phyloP scores from a whole-genome alignment of 2,888 invertebrate species.

The Baccha elongata region DNA sequence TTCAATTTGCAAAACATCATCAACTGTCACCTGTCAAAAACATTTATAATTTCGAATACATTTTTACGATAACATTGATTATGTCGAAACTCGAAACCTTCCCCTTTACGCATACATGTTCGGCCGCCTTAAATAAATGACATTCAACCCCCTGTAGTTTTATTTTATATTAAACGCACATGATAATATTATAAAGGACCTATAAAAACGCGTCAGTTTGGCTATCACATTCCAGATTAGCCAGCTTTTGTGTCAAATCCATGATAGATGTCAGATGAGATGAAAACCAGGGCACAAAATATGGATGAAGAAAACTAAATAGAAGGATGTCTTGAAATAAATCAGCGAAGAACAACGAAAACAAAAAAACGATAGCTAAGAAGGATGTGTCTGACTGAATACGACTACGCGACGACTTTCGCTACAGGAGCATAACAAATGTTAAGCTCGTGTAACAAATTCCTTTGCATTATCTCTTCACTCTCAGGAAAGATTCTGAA shows the following conservation, averaged over 20 bases:
- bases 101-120: not conserved
- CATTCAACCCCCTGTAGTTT: not conserved
- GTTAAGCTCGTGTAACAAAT: conserved; percentile 59
- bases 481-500: conserved; percentile 9
- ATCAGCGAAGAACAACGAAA: conserved; percentile 45
- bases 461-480: conserved; percentile 58
- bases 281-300: not conserved
- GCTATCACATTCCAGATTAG: conserved; percentile 54
- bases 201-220: not conserved
- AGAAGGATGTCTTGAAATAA: conserved; percentile 42
- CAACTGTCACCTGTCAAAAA: conserved; percentile 41
- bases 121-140: not conserved
- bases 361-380: not conserved
- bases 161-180: conserved; percentile 11
- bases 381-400: not conserved
- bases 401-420: conserved; percentile 23
- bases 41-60: conserved; percentile 26
- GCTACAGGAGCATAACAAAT: conserved; percentile 60
- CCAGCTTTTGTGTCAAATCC: conserved; percentile 54
- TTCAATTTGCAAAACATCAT: conserved; percentile 26
- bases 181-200: not conserved
- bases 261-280: conserved; percentile 27
- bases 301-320: conserved; percentile 6
- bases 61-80: not conserved
- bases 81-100: not conserved